Conservation (phyloP, 2,888 invertebrate genomes). For the Standfussiana lucernea region DNA sequence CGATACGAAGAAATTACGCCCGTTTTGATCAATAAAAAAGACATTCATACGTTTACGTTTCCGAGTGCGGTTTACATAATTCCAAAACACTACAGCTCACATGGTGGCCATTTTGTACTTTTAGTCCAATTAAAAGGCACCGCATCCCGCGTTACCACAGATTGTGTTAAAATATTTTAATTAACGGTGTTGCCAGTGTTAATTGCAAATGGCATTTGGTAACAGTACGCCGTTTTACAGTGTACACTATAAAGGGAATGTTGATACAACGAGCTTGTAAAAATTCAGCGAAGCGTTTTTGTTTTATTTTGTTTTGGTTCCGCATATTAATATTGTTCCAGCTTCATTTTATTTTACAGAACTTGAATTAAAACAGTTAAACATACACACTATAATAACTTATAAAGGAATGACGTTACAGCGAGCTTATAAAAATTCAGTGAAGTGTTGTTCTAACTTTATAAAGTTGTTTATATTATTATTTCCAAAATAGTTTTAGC, state of each 20-base stretch:
- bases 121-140: constrained; percentile 40
- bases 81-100: constrained; percentile 5
- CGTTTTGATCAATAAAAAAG: no score
- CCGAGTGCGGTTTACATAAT: background rate
- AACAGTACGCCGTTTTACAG: constrained; percentile 23
- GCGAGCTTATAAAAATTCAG: background rate
- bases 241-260: constrained; percentile 17
- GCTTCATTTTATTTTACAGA: background rate
- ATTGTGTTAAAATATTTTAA: constrained; percentile 61
- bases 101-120: constrained; percentile 28
- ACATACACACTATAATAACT: background rate
- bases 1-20: background rate
- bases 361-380: background rate
- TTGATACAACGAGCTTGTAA: background rate
- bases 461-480: no score
- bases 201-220: constrained; percentile 52
- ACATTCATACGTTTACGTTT: background rate
- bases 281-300: constrained; percentile 17
- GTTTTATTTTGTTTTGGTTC: constrained; percentile 23
- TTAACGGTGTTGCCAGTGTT: constrained; percentile 48
- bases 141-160: constrained; percentile 40
- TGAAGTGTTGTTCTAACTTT: no score
- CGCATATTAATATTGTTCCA: background rate
- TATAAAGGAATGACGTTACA: background rate
- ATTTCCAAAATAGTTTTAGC: background rate